These are phyloP conservation scores for Cyphomyrus discorhynchus DNA, from an alignment of 2,113 vertebrate species.

Conservation along the genomic window DNA sequence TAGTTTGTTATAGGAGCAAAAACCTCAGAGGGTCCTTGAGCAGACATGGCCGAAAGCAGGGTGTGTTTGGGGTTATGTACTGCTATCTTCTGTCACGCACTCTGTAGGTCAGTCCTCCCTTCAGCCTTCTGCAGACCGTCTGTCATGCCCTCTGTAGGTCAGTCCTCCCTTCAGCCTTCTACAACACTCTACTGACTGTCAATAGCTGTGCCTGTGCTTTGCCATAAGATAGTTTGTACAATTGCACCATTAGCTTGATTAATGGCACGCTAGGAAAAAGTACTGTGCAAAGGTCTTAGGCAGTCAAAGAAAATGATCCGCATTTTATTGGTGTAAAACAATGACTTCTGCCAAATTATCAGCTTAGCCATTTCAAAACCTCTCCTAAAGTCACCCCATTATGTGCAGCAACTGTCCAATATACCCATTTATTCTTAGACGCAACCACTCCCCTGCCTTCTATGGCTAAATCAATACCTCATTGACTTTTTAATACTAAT, in stretches of 20 bases:
- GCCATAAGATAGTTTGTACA: background rate
- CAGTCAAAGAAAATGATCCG: background rate
- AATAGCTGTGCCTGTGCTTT: background rate
- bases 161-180: background rate
- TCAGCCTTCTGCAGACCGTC: background rate
- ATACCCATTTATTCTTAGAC: background rate
- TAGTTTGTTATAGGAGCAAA: too few species aligned
- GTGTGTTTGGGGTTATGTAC: background rate
- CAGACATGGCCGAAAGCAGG: background rate
- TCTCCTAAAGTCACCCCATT: background rate
- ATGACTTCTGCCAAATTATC: background rate
- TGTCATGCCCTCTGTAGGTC: too few species aligned
- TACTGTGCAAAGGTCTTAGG: background rate
- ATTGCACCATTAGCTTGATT: background rate
- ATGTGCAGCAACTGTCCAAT: background rate
- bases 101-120: background rate
- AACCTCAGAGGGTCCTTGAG: background rate
- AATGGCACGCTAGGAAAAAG: background rate
- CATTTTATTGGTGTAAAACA: background rate
- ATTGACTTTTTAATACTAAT: background rate
- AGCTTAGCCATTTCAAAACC: background rate
- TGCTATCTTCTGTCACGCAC: background rate
- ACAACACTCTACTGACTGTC: background rate
- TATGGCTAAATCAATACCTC: background rate
- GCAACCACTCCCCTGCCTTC: background rate